Base-by-base conservation (phyloP, 2,888 invertebrate species). In the Eudemis profundana region DNA sequence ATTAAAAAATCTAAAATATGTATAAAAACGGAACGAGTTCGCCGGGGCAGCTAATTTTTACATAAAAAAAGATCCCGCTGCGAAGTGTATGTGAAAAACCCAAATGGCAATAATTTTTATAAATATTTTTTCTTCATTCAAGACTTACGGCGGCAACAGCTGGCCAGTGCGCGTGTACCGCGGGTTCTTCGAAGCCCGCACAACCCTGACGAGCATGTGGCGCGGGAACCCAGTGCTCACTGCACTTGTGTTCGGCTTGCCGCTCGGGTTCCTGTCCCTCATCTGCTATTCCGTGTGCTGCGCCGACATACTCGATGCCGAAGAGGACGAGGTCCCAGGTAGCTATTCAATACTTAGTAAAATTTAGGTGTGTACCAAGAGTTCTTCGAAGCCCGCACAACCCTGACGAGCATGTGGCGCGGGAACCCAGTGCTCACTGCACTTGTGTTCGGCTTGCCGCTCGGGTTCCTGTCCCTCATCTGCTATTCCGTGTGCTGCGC, bases 271-370 rank as follows among this genome's bases (percentile, higher is more conserved):
- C 83, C 93, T 99, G 17, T 96, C 97, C 19, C 94, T 99, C 17
- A 98, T 99, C 76, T 95, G 98, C 82, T 99, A 99, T 85, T 98
- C 98, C 1, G 96, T 98, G 69, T 99, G 98, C 88, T 99, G 99
- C 83, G 96, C 98, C 59, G 99, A 99, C 84, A 97, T 99, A 77
- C 91, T 98, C 71, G 98, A 98, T 83, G 97, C 97, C 0, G 96
- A 96, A 49, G 97, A 97, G 63, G 96, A 96, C 61, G 96, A 96
- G 68, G 68, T 73, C 17, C 68, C 78, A 78, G 91, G 90, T 90
- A 82, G 69, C 5, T 8, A 33, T 33, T 33, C 33, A 23, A 23
- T 4, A 4, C 23, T 23, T 27, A 5, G 27, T 27, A 27, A 7
- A 27, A 27, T 5, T 1, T 27, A 27, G 5, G 4, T 5, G 71